Evolutionary conservation across 2,888 invertebrate genomes (phyloP).

Genomic region (Macaria notata): DNA sequence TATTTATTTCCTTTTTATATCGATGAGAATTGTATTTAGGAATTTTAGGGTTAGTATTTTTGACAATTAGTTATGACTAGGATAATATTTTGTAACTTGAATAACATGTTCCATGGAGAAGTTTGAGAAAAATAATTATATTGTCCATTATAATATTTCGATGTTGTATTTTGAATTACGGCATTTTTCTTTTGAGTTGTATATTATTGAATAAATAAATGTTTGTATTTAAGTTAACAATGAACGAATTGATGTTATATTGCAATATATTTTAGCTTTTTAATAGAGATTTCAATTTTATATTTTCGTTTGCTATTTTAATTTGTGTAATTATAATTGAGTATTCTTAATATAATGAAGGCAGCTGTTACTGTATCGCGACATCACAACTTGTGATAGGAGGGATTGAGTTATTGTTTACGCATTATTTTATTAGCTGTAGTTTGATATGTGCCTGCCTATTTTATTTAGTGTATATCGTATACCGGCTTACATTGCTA

Average conservation of each 20-base stretch:
- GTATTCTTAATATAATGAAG: constrained; percentile 35
- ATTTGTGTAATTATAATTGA: constrained; percentile 32
- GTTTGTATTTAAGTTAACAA: constrained; percentile 63
- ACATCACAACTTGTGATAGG: constrained; percentile 74
- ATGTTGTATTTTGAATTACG: constrained; percentile 13
- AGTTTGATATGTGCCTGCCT: constrained; percentile 68
- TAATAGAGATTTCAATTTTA: constrained; percentile 38
- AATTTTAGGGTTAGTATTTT: constrained; percentile 55
- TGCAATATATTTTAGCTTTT: constrained; percentile 69
- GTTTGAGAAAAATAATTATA: constrained; percentile 40
- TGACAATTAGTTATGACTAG: constrained; percentile 68
- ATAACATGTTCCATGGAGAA: constrained; percentile 40
- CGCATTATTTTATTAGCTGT: constrained; percentile 58
- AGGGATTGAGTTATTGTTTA: constrained; percentile 63
- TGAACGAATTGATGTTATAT: constrained; percentile 51
- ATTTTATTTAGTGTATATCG: constrained; percentile 39
- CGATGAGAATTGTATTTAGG: constrained; percentile 66
- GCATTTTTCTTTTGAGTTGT: constrained; percentile 57
- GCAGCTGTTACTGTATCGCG: constrained; percentile 52
- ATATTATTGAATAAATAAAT: constrained; percentile 64
- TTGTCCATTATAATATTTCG: constrained; percentile 36
- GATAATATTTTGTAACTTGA: constrained; percentile 43
- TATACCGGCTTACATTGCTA: constrained; percentile 5
- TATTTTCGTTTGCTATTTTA: constrained; percentile 28
- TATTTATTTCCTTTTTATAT: constrained; percentile 75